phyloP scores from a whole-genome alignment of 2,113 vertebrate species.

The Aspidoscelis tigris region DNA sequence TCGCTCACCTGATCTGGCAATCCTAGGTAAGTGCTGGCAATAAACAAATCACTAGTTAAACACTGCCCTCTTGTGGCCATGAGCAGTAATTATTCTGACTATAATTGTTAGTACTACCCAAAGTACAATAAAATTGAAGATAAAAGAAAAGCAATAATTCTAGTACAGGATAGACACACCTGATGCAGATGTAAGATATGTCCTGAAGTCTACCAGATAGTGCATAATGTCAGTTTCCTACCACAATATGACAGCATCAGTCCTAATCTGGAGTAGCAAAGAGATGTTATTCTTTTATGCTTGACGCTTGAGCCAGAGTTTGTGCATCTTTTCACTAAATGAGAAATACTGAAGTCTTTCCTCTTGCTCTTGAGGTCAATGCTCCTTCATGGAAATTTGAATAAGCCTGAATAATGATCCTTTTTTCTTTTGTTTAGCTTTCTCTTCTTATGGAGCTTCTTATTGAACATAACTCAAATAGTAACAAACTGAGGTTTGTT shows the following conservation, averaged over 20 bases:
- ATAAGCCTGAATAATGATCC: not conserved
- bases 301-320: not conserved
- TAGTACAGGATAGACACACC: not conserved
- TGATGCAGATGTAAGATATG: not conserved
- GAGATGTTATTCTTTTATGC: not conserved
- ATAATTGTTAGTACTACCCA: not conserved
- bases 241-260: not conserved
- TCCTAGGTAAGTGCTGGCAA: too few relatives aligned
- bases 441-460: not conserved
- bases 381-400: not conserved
- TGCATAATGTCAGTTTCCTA: not conserved
- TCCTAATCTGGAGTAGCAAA: too few relatives aligned
- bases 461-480: not conserved
- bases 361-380: not conserved
- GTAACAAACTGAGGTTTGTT: not conserved
- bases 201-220: not conserved
- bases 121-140: not conserved
- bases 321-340: not conserved
- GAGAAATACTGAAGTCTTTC: not conserved
- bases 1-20: too few relatives aligned
- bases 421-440: not conserved
- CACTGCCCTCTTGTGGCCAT: not conserved
- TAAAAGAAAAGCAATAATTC: too few relatives aligned
- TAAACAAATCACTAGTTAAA: not conserved
- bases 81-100: not conserved